These are phyloP conservation scores for Drosophila pseudoobscura DNA, from an alignment of 1,140 invertebrate genomes.

Conservation along the genomic window DNA sequence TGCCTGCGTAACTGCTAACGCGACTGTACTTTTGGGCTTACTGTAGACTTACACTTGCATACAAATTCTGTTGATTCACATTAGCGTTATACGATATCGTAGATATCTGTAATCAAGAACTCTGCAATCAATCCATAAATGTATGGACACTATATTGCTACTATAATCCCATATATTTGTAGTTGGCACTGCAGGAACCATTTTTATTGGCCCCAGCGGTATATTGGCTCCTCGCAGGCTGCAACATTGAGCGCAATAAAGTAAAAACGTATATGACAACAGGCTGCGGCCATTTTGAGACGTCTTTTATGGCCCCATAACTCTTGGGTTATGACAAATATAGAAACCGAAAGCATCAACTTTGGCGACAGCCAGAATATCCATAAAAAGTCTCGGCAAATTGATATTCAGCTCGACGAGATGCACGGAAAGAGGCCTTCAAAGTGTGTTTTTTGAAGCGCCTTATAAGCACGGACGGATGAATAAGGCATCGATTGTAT, in stretches of 20 bases:
- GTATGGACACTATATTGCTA: too few relatives aligned
- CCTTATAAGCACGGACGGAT: slow-evolving; percentile 44
- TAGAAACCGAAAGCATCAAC: slow-evolving; percentile 75
- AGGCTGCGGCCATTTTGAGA: slow-evolving; percentile 80
- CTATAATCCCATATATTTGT: too few relatives aligned
- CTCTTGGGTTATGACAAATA: slow-evolving; percentile 73
- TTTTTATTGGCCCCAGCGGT: slow-evolving; percentile 6
- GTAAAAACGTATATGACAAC: slow-evolving; percentile 42
- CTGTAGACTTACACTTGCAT: too few relatives aligned
- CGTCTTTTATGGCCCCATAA: slow-evolving; percentile 73
- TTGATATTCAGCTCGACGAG: slow-evolving; percentile 61
- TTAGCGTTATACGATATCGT: too few relatives aligned
- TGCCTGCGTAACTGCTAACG: too few relatives aligned
- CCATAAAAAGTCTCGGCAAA: slow-evolving; percentile 52
- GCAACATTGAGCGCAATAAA: slow-evolving; percentile 3
- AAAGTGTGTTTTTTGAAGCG: slow-evolving; percentile 22
- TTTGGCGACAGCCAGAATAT: slow-evolving; percentile 65
- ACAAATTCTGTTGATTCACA: too few relatives aligned
- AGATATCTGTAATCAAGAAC: too few relatives aligned
- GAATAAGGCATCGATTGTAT: slow-evolving; percentile 25
- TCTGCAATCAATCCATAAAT: too few relatives aligned
- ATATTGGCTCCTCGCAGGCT: not conserved
- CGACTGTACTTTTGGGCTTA: too few relatives aligned
- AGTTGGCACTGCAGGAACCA: not conserved
- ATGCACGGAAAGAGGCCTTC: slow-evolving; percentile 37